These are phyloP conservation scores for Latheticus oryzae DNA, from an alignment of 2,888 invertebrate species.

Conservation along the genomic window DNA sequence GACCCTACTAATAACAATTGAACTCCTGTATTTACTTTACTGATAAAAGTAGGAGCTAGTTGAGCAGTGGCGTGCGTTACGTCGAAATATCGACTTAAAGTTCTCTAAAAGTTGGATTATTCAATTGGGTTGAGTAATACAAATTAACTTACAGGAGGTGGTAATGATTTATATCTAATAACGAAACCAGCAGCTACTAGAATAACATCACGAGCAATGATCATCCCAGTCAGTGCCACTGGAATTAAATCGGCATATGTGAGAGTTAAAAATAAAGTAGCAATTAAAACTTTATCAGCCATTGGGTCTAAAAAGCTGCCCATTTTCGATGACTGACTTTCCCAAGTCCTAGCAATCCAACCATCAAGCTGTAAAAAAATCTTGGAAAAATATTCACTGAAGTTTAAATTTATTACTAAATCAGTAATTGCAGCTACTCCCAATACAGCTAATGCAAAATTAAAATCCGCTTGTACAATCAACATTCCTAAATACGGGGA, in stretches of 20 bases:
- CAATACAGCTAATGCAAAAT: constrained; percentile 84
- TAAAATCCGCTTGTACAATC: constrained; percentile 84
- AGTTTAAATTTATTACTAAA: constrained; percentile 63
- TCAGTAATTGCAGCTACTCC: constrained; percentile 91
- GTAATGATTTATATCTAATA: constrained; percentile 89
- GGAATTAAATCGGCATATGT: constrained; percentile 90
- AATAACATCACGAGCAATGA: constrained; percentile 84
- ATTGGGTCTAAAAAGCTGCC: constrained; percentile 97
- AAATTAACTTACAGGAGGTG: constrained; percentile 81
- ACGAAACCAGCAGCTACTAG: constrained; percentile 88
- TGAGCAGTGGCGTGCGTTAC: constrained; percentile 93
- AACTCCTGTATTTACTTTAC: constrained; percentile 94
- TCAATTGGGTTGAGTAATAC: constrained; percentile 7
- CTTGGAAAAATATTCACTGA: no score
- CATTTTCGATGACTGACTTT: constrained; percentile 90
- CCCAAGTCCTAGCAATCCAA: constrained; percentile 94
- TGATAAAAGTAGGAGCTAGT: constrained; percentile 90
- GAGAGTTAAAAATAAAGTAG: constrained; percentile 87
- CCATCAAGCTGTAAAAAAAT: constrained; percentile 89
- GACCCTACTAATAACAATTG: constrained; percentile 88
- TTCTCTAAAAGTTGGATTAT: constrained; percentile 75
- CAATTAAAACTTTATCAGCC: constrained; percentile 95
- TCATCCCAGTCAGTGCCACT: constrained; percentile 80
- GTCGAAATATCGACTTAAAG: constrained; percentile 88
- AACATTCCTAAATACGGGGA: constrained; percentile 92